These are phyloP conservation scores for Drosophila ironensis DNA, from an alignment of 1,140 invertebrate genomes.

Conservation along the genomic window DNA sequence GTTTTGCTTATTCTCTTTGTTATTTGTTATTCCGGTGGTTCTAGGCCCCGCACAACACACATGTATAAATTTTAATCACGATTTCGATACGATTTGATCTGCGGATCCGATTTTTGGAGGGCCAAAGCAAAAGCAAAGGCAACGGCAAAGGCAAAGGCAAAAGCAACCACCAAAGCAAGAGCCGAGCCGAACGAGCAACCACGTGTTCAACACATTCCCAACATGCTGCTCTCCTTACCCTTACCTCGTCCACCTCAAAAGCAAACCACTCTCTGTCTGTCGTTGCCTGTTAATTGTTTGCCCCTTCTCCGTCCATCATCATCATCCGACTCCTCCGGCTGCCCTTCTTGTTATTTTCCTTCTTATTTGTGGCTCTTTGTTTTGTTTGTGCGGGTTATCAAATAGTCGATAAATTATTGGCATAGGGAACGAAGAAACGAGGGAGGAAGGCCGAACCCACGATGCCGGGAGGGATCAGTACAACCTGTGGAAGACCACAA, in stretches of 20 bases:
- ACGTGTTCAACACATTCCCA: constrained; percentile 74
- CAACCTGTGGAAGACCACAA: not conserved
- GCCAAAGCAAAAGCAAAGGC: not conserved
- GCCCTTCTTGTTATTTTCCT: constrained; percentile 29
- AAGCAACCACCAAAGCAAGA: too few species aligned
- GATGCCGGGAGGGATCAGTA: not conserved
- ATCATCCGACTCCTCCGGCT: not conserved
- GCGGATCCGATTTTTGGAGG: constrained; percentile 10
- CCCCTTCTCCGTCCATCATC: not conserved
- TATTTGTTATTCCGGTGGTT: constrained; percentile 5
- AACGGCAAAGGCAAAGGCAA: not conserved
- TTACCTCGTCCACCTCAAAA: too few species aligned
- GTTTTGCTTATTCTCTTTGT: not conserved
- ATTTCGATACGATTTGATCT: constrained; percentile 25
- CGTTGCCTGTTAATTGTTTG: not conserved
- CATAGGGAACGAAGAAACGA: constrained; percentile 9
- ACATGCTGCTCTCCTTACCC: constrained; percentile 51
- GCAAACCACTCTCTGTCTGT: too few species aligned
- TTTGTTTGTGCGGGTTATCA: constrained; percentile 65
- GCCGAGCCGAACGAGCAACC: too few species aligned
- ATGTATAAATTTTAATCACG: constrained; percentile 18
- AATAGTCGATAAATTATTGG: constrained; percentile 66
- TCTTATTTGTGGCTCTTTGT: constrained; percentile 25
- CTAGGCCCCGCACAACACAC: not conserved
- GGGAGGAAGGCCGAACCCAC: not conserved